Evolutionary conservation across 2,888 invertebrate species (phyloP).

Genomic region (Ellobium chinense): DNA sequence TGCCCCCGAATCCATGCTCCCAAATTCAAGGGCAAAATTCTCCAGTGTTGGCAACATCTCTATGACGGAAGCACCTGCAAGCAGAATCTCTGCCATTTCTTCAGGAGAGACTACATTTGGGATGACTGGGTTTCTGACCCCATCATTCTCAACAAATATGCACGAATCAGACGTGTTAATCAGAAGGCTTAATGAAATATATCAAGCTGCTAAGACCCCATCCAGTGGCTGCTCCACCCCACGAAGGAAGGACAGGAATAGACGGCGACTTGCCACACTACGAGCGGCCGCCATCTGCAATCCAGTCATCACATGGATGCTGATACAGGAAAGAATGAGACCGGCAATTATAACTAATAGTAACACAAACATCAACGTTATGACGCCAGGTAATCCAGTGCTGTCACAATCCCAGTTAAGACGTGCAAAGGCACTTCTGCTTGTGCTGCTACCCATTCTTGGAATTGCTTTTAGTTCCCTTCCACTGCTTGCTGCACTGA

Average conservation of each 20-base stretch:
- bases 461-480: neutral
- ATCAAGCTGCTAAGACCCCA: neutral
- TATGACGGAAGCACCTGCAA: too few relatives aligned
- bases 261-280: neutral
- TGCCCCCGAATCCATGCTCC: too few relatives aligned
- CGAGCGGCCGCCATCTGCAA: neutral
- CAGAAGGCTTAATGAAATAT: neutral
- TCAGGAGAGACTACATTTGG: too few relatives aligned
- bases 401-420: neutral
- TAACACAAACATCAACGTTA: neutral
- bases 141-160: too few relatives aligned
- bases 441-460: neutral
- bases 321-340: neutral
- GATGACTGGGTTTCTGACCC: too few relatives aligned
- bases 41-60: too few relatives aligned
- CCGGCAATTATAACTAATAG: neutral
- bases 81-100: too few relatives aligned
- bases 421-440: neutral
- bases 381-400: neutral
- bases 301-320: neutral
- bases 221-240: neutral
- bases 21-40: too few relatives aligned
- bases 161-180: neutral
- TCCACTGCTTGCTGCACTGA: neutral
- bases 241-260: neutral